These are phyloP conservation scores for Cossypha polioptera DNA, from an alignment of 2,797 vertebrate genomes.

Conservation along the genomic window DNA sequence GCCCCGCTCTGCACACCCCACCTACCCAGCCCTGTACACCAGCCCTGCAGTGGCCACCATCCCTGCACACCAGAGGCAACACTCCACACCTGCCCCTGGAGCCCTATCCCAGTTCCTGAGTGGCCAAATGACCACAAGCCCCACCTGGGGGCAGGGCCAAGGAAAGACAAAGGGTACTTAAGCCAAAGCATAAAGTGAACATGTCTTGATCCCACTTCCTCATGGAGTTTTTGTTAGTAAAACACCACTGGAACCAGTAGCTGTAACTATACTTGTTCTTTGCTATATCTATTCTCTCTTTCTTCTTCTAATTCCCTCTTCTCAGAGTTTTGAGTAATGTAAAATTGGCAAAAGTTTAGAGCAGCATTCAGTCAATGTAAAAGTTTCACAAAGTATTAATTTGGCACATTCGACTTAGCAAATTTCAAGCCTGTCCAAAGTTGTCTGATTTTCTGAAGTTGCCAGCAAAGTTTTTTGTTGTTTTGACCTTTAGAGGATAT, in stretches of 20 bases:
- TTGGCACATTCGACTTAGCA: rapidly evolving
- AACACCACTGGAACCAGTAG: neutral
- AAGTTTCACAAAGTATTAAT: neutral
- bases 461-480: neutral
- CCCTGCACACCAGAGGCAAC: neutral
- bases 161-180: too few relatives aligned
- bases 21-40: rapidly evolving
- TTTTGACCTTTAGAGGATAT: neutral
- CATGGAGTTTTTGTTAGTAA: neutral
- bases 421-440: neutral
- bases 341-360: neutral
- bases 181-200: rapidly evolving
- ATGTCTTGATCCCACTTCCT: rapidly evolving
- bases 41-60: neutral
- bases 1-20: too few relatives aligned
- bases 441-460: neutral
- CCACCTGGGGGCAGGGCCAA: rapidly evolving
- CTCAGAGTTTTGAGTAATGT: rapidly evolving
- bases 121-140: neutral
- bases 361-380: neutral
- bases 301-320: neutral
- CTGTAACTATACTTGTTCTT: neutral
- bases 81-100: neutral
- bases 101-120: neutral
- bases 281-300: neutral